phyloP scores from a whole-genome alignment of 1,140 invertebrate species.

The Harlomillsia oculata region DNA sequence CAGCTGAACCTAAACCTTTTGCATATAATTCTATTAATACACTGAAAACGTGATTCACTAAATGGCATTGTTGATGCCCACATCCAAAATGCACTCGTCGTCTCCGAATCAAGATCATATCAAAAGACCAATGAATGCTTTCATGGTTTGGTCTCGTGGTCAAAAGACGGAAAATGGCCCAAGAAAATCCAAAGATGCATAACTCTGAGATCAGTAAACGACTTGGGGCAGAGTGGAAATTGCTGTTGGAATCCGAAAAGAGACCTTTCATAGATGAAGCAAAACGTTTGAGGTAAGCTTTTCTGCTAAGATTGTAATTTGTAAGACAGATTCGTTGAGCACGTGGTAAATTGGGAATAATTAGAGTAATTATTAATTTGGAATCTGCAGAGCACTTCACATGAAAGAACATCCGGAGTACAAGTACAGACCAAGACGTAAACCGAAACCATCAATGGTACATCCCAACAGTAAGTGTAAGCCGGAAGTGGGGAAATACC shows the following conservation, averaged over 20 bases:
- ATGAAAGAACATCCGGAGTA: conserved; percentile 97
- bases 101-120: conserved; percentile 66
- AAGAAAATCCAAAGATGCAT: conserved; percentile 97
- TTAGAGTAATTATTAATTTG: not conserved
- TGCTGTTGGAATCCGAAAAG: conserved; percentile 88
- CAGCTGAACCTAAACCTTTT: no score
- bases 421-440: conserved; percentile 83
- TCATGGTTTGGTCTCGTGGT: conserved; percentile 79
- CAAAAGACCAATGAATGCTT: conserved; percentile 84
- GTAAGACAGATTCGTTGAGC: conserved; percentile 42
- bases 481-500: conserved; percentile 25
- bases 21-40: no score
- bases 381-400: conserved; percentile 67
- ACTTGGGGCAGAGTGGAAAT: conserved; percentile 96
- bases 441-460: conserved; percentile 63
- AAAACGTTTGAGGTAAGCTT: conserved; percentile 36
- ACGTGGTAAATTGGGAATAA: conserved; percentile 34
- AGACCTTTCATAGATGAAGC: conserved; percentile 48
- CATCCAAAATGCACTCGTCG: conserved; percentile 47
- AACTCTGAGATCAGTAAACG: conserved; percentile 58
- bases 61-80: conserved; percentile 11
- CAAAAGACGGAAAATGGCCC: conserved; percentile 89
- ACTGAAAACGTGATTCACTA: no score
- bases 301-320: conserved; percentile 37
- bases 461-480: conserved; percentile 26